These are phyloP conservation scores for Deroplatys truncata DNA, from an alignment of 2,888 invertebrate genomes.

Conservation along the genomic window DNA sequence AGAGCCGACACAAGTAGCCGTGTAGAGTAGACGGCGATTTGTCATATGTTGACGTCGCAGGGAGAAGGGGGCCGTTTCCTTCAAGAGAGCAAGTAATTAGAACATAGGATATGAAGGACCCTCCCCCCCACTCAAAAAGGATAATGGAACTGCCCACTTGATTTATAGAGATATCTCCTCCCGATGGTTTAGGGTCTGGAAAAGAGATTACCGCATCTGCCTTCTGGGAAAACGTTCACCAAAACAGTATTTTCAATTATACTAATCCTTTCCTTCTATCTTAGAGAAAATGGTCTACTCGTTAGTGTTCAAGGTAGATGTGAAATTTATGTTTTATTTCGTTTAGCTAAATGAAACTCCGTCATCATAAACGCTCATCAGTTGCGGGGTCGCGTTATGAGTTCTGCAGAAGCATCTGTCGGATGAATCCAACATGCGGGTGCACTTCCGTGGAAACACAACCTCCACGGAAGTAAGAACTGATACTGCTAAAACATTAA, in stretches of 20 bases:
- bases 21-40: conserved; percentile 15
- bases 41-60: conserved; percentile 12
- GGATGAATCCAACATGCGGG: background rate
- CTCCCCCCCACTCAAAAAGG: conserved; percentile 16
- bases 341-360: background rate
- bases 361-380: background rate
- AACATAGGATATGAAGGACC: conserved; percentile 14
- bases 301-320: background rate
- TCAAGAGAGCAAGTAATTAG: conserved; percentile 16
- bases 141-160: conserved; percentile 23
- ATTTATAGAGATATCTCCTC: conserved; percentile 16
- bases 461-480: too few relatives aligned
- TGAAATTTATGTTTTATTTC: background rate
- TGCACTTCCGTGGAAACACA: too few relatives aligned
- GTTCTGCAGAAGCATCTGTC: background rate
- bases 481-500: too few relatives aligned
- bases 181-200: background rate
- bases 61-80: background rate
- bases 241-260: background rate
- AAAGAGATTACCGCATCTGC: background rate
- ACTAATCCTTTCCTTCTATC: background rate
- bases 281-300: background rate
- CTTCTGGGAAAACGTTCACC: background rate
- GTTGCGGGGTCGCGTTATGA: background rate
- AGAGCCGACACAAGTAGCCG: background rate